These are phyloP conservation scores for Tricholaema leucomelas DNA, from an alignment of 2,113 vertebrate genomes.

Conservation along the genomic window DNA sequence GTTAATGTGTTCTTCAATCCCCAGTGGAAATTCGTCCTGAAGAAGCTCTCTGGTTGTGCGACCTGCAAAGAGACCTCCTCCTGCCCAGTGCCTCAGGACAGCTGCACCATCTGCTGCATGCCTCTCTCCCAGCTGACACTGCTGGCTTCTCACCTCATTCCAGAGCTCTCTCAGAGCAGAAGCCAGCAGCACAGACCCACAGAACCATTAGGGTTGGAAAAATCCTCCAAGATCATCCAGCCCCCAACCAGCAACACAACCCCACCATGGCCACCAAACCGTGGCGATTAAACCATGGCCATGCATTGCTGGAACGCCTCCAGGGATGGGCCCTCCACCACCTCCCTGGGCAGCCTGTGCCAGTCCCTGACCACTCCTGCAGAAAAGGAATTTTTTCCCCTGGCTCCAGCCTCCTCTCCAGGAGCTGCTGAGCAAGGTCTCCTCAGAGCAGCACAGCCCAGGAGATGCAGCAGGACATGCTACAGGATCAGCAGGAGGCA, in stretches of 20 bases:
- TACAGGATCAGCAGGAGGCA: neutral
- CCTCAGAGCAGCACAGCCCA: neutral
- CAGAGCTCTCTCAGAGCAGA: neutral
- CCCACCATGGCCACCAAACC: no score
- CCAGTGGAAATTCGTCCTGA: neutral
- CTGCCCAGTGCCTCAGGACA: neutral
- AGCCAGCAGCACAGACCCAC: neutral
- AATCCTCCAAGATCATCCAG: no score
- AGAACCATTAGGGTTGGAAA: no score
- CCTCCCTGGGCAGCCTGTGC: no score
- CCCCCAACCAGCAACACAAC: no score
- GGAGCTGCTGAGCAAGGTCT: neutral
- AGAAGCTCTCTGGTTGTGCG: constrained; percentile 2
- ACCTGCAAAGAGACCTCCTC: constrained; percentile 18
- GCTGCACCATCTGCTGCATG: neutral
- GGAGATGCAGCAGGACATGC: neutral
- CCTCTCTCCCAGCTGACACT: neutral
- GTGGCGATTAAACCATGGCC: no score
- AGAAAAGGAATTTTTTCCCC: no score
- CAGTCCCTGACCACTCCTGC: no score
- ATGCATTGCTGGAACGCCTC: no score
- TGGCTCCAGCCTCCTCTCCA: no score
- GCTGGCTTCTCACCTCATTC: neutral
- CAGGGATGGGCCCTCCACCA: no score
- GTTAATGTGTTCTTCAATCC: neutral